These are phyloP conservation scores for Bimastos eiseni DNA, from an alignment of 2,888 invertebrate species.

Conservation along the genomic window DNA sequence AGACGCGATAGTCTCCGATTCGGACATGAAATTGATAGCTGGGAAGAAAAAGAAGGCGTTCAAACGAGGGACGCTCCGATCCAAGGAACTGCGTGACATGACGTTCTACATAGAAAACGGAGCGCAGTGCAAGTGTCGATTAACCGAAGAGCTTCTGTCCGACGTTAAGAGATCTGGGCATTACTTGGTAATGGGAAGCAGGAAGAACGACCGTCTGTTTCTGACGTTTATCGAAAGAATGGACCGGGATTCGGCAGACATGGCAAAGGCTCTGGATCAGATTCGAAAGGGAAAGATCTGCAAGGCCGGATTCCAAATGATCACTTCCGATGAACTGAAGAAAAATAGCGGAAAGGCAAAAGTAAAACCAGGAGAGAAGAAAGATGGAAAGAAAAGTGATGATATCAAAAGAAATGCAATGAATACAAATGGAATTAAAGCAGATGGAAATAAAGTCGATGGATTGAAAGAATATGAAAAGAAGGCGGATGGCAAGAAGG, in stretches of 20 bases:
- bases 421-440: background rate
- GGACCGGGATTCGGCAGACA: background rate
- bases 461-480: background rate
- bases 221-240: constrained; percentile 9
- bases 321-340: background rate
- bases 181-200: constrained; percentile 26
- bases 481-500: background rate
- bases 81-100: constrained; percentile 10
- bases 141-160: background rate
- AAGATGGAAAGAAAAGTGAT: background rate
- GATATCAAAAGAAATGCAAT: background rate
- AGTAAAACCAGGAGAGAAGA: background rate
- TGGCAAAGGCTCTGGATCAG: background rate
- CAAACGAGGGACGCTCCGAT: constrained; percentile 23
- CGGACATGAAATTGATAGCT: background rate
- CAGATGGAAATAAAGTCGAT: background rate
- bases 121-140: background rate
- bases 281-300: constrained; percentile 21
- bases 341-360: constrained; percentile 1
- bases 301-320: constrained; percentile 10
- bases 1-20: constrained; percentile 19
- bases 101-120: constrained; percentile 24
- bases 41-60: constrained; percentile 22
- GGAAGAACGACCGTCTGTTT: background rate
- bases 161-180: background rate